Evolutionary conservation across 2,797 vertebrate species (phyloP).

Genomic region (Denticeps clupeoides): DNA sequence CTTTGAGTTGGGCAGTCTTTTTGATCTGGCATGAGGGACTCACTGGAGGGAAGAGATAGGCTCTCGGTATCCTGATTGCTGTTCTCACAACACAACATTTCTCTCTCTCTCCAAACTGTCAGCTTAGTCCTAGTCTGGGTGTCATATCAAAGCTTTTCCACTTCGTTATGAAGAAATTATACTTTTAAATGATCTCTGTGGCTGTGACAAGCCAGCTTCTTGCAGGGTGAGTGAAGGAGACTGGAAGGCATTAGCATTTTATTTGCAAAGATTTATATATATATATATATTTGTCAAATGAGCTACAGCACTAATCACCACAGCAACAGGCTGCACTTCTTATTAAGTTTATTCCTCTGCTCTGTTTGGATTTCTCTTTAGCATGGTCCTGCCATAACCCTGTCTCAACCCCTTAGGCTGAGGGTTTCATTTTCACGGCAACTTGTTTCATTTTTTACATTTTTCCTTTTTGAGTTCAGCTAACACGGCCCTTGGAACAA

Average conservation of each 20-base stretch:
- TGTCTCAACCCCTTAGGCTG: too few relatives aligned
- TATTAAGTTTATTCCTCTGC: slow-evolving; percentile 22
- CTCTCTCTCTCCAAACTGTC: slow-evolving; percentile 22
- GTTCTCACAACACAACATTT: background rate
- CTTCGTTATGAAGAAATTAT: slow-evolving; percentile 37
- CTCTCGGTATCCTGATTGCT: background rate
- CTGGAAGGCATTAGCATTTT: slow-evolving; percentile 32
- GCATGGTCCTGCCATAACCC: too few relatives aligned
- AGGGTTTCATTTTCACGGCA: too few relatives aligned
- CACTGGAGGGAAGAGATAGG: too few relatives aligned
- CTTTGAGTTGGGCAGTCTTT: too few relatives aligned
- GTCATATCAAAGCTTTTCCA: slow-evolving; percentile 30
- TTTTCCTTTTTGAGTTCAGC: too few relatives aligned
- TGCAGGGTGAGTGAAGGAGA: slow-evolving; percentile 9
- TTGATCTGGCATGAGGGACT: too few relatives aligned
- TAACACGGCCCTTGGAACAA: too few relatives aligned
- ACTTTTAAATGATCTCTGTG: slow-evolving; percentile 40
- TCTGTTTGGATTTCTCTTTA: slow-evolving; percentile 12
- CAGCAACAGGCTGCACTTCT: slow-evolving; percentile 10
- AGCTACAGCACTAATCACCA: slow-evolving; percentile 24
- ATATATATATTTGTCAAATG: too few relatives aligned
- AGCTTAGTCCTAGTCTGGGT: slow-evolving; percentile 22
- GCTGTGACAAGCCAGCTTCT: slow-evolving; percentile 24
- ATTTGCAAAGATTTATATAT: slow-evolving; percentile 40
- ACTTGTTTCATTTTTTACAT: too few relatives aligned